Evolutionary conservation across 2,797 vertebrate species (phyloP), one percentile per base, ranked within the genome.

Genomic region (Sibirionetta formosa): DNA sequence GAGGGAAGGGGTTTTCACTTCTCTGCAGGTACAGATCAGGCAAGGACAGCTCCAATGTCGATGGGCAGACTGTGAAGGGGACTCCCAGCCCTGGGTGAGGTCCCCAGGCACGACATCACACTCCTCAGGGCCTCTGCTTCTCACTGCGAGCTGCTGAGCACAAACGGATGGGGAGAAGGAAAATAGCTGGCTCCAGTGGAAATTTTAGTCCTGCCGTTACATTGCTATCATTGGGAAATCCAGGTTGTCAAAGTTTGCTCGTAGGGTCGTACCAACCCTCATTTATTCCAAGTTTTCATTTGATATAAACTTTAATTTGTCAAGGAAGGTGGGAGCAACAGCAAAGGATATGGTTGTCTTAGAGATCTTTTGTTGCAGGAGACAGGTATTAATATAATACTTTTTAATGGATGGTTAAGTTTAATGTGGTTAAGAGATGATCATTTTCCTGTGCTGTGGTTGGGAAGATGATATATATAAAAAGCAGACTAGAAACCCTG

Each of bases 391-490:
- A 72, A 54, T 80, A 57, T 68, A 70, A 81, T 88, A 69, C 12
- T 54, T 78, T 44, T 56, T 33, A 93, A 81, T 63, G 51, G 58
- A 57, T 86, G 54, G 42, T 88, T 93, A 69, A 91, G 61, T 18
- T 65, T 78, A 72, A 87, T 72, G 54, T 83, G 63, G 75, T 90
- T 96, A 82, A 72, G 57, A 93, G 77, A 84, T 81, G 36, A 86
- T 83, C 3, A 48, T 91, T 86, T 86, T 91, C 1, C 1, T 89
- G 31, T 85, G 82, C 53, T 87, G n/a, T 60, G 36, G 11, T 77
- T 78, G 64, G 38, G 26, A 82, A 91, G 53, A 63, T 72, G 50
- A 57, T 71, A 29, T 9, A 27, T 40, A n/a, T 23, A 46, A 36
- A 92, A 88, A 44, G 48, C 31, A 66, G 61, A 81, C 42, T 2